A percentile compares a stretch with the other conserved stretches of the same genome.
These are phyloP conservation scores for Siniperca knerii DNA, from an alignment of 2,113 vertebrate genomes.

Conservation along the genomic window DNA sequence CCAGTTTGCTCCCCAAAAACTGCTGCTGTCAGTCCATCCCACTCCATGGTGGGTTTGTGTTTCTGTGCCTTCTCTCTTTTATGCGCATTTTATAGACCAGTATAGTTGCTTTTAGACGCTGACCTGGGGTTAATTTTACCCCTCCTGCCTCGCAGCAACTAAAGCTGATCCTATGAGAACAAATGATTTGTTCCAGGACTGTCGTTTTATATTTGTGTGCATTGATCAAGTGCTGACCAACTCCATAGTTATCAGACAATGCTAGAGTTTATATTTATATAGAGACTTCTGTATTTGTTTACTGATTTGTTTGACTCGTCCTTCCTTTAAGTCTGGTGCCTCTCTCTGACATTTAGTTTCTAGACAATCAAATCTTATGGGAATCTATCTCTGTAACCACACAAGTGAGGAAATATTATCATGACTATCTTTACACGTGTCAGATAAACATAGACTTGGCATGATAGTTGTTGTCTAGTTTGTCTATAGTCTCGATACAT, in stretches of 20 bases:
- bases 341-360: constrained; percentile 77
- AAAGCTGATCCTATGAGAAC: constrained; percentile 35
- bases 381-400: constrained; percentile 55
- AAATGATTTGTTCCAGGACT: constrained; percentile 60
- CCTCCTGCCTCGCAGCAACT: constrained; percentile 33
- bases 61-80: constrained; percentile 83
- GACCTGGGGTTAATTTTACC: constrained; percentile 51
- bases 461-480: constrained; percentile 74
- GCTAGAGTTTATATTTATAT: constrained; percentile 83
- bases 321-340: constrained; percentile 79
- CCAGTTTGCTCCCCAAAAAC: constrained; percentile 55
- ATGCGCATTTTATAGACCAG: constrained; percentile 75
- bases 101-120: constrained; percentile 63
- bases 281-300: constrained; percentile 78
- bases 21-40: constrained; percentile 69
- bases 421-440: constrained; percentile 50
- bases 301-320: constrained; percentile 63
- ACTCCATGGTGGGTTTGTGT: constrained; percentile 71
- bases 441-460: constrained; percentile 69
- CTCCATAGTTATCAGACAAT: constrained; percentile 62
- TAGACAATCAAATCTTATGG: constrained; percentile 82
- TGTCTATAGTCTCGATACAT: constrained; percentile 68
- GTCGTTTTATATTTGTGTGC: constrained; percentile 76
- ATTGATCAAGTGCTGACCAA: constrained; percentile 65
- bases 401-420: constrained; percentile 44